Evolutionary conservation across 2,888 invertebrate genomes (phyloP), one percentile per base, ranked within the genome.

Genomic region (Melieria crassipennis): DNA sequence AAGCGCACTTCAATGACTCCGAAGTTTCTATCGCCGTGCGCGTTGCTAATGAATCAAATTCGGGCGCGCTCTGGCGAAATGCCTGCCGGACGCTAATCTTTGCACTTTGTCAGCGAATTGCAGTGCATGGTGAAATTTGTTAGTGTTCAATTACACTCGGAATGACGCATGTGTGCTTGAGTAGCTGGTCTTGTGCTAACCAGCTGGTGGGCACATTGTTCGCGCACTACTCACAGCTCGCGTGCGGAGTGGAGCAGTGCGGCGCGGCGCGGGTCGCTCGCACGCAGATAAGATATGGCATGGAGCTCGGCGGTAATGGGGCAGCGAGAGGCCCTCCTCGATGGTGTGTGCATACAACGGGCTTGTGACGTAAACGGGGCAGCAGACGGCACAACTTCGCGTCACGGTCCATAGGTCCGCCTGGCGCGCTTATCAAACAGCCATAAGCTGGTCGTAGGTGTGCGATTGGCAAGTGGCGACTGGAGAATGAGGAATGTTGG

Each of bases 321-420:
- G 30, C 30, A 30, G 30, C 30, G 30, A 30, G 30, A 30, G 30
- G 30, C 30, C 30, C 30, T 30, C 30, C 30, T 30, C 30, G 30
- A 30, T 30, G 30, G 30, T 30, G 30, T 30, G 30, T 30, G 30
- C 30, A 30, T 30, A 30, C 30, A 30, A 3, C 30, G 30, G 30
- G 30, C 30, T 30, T 30, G 30, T 30, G 30, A 30, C 30, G 30
- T 30, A 30, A 30, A 30, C 30, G 30, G 30, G 30, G 30, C 30
- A 30, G 30, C 30, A 30, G 30, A 30, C 30, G 30, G 30, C 30
- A 30, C 30, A 30, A 30, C 16, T 56, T 30, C 56, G 58, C 66
- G 66, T 66, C 66, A 66, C 11, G 48, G 66, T 66, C 48, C 66
- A 66, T 57, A 66, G 66, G 43, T 58, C 66, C 13, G 48, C 9